phyloP scores from a whole-genome alignment of 2,797 vertebrate genomes.

The Tragelaphus eurycerus region DNA sequence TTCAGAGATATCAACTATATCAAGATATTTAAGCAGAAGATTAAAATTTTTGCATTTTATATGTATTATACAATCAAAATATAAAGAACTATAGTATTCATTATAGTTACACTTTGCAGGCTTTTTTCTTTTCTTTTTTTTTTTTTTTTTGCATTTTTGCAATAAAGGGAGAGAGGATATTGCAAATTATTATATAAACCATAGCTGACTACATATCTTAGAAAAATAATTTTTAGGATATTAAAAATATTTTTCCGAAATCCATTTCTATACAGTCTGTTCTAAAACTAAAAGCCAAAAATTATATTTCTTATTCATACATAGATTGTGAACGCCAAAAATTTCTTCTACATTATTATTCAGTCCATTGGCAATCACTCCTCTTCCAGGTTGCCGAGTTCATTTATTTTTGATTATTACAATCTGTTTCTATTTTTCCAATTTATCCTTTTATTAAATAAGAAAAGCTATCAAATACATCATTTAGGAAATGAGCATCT shows the following conservation, averaged over 20 bases:
- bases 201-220: not conserved
- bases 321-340: conserved; percentile 21
- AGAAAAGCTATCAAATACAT: conserved; percentile 65
- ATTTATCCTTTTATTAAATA: conserved; percentile 68
- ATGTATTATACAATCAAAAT: not conserved
- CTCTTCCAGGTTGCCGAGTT: conserved; percentile 70
- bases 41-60: conserved; percentile 5
- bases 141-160: not conserved
- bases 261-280: conserved; percentile 6
- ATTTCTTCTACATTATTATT: conserved; percentile 34
- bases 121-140: not conserved
- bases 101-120: not conserved
- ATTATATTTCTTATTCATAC: conserved; percentile 58
- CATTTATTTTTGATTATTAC: conserved; percentile 72
- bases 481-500: conserved; percentile 65
- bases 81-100: not conserved
- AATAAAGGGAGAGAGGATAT: not conserved
- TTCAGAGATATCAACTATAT: not conserved
- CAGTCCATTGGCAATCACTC: conserved; percentile 50
- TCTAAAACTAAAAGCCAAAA: conserved; percentile 70
- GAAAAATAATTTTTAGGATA: conserved; percentile 18
- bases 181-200: conserved; percentile 7
- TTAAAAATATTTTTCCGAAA: conserved; percentile 53
- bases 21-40: not conserved
- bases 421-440: conserved; percentile 74